Evolutionary conservation across 2,888 invertebrate genomes (phyloP).

Genomic region (Callimorpha dominula): DNA sequence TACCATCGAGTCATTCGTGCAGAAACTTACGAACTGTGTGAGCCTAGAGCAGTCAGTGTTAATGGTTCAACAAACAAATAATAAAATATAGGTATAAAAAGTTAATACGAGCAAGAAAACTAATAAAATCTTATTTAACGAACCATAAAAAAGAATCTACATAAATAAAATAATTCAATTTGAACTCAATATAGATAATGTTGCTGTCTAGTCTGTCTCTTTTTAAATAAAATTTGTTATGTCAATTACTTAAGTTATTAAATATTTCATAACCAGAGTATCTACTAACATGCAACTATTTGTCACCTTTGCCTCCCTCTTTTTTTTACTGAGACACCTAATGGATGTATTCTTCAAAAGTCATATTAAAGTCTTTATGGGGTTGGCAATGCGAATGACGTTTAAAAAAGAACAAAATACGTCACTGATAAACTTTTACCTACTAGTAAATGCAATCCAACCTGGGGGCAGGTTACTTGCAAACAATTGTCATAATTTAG

Average conservation of each 20-base stretch:
- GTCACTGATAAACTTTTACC: conserved; percentile 24
- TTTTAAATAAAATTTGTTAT: conserved; percentile 9
- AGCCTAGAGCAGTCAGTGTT: neutral
- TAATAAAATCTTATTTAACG: conserved; percentile 1
- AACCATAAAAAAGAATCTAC: conserved; percentile 4
- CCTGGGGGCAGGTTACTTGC: conserved; percentile 17
- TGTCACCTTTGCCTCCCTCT: neutral
- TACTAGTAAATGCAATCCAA: conserved; percentile 29
- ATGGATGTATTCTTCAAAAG: neutral
- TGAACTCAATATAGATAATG: conserved; percentile 2
- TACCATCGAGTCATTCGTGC: too few relatives aligned
- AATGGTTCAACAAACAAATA: neutral
- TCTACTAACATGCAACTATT: conserved; percentile 10
- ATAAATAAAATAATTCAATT: neutral
- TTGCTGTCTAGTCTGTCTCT: conserved; percentile 1
- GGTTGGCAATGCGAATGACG: conserved; percentile 36
- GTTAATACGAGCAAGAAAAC: neutral
- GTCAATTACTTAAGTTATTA: neutral
- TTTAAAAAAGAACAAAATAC: too few relatives aligned
- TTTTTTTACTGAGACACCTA: too few relatives aligned
- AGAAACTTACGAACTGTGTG: too few relatives aligned
- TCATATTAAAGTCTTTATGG: neutral
- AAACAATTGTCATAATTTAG: conserved; percentile 52
- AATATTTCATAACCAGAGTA: neutral
- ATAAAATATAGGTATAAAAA: neutral